These are phyloP conservation scores for Drosophila atripex DNA, from an alignment of 2,888 invertebrate species.

Conservation along the genomic window DNA sequence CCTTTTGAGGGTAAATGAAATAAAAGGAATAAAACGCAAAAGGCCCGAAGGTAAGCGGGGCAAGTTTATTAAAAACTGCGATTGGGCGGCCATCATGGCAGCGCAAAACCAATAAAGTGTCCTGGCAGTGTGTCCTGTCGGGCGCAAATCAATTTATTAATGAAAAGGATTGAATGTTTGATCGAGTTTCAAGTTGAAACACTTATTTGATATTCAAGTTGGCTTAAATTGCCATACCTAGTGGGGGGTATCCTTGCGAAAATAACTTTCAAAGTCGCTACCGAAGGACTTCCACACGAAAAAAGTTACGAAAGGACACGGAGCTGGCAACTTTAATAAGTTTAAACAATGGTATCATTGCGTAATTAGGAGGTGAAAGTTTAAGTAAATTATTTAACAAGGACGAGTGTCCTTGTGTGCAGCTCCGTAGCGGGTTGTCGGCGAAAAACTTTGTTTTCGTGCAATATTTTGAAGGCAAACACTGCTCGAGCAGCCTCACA, in stretches of 20 bases:
- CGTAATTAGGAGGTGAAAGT: conserved; percentile 21
- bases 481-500: too few species aligned
- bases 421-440: not conserved
- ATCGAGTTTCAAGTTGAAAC: not conserved
- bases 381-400: conserved; percentile 16
- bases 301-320: not conserved
- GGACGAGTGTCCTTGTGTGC: not conserved
- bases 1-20: conserved; percentile 14
- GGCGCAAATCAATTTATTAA: not conserved
- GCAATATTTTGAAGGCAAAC: not conserved
- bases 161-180: not conserved
- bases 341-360: conserved; percentile 55
- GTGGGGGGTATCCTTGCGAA: not conserved
- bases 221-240: too few species aligned
- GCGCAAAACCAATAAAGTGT: not conserved
- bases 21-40: not conserved
- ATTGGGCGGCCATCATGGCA: not conserved
- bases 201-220: not conserved
- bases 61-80: not conserved
- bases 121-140: not conserved
- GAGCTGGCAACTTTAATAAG: not conserved
- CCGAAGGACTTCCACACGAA: not conserved
- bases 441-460: not conserved
- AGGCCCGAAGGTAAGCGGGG: not conserved
- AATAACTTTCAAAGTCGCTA: not conserved